Evolutionary conservation across 1,140 invertebrate species (phyloP).

Genomic region (Drosophila pseudoananassae): DNA sequence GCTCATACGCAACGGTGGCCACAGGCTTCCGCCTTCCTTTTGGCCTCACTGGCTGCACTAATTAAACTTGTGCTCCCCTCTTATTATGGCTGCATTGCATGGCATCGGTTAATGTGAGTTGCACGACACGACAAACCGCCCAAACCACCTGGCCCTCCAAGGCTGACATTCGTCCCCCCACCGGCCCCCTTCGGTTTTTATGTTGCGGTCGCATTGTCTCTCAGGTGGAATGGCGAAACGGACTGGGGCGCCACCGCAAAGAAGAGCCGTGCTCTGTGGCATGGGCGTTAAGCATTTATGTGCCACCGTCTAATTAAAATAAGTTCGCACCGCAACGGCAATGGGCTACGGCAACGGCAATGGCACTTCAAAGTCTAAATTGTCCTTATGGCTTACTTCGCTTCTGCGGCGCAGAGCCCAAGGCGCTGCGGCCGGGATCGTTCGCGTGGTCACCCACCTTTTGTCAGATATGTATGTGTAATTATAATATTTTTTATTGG

Average conservation of each 20-base stretch:
- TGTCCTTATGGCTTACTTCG: conserved; percentile 78
- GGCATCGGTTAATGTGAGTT: conserved; percentile 80
- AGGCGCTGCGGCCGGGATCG: conserved; percentile 42
- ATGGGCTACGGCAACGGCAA: conserved; percentile 49
- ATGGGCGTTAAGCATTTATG: conserved; percentile 76
- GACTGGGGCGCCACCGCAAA: conserved; percentile 23
- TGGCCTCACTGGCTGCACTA: conserved; percentile 77
- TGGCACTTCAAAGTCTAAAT: conserved; percentile 83
- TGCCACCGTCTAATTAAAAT: conserved; percentile 80
- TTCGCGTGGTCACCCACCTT: conserved; percentile 11
- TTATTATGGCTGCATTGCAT: conserved; percentile 82
- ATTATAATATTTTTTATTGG: conserved; percentile 84
- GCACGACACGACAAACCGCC: conserved; percentile 48
- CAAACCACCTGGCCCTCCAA: not conserved
- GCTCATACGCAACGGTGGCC: conserved; percentile 80
- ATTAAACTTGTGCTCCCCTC: conserved; percentile 79
- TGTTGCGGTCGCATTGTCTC: conserved; percentile 67
- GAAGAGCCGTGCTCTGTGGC: conserved; percentile 47
- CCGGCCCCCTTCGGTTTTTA: conserved; percentile 55
- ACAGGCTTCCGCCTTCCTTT: conserved; percentile 57
- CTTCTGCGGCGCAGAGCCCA: conserved; percentile 46
- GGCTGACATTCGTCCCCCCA: not conserved
- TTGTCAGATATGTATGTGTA: conserved; percentile 69
- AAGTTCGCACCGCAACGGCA: conserved; percentile 76
- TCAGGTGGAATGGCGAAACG: conserved; percentile 20